Conservation (phyloP, 2,888 invertebrate genomes). For the Drosophila acutilabella region DNA sequence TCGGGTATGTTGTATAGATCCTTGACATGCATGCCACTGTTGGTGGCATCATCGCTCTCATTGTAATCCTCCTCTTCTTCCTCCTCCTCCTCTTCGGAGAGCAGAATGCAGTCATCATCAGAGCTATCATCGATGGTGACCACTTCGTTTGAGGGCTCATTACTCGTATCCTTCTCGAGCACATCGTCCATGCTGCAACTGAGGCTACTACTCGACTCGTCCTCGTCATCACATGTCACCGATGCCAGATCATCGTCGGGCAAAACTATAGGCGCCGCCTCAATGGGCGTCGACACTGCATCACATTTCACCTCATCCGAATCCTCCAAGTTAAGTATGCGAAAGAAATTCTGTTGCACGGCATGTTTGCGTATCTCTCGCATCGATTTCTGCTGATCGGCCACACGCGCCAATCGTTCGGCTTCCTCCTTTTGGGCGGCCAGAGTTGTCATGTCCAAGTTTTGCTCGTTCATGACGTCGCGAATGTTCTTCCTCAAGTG, state of each 20-base stretch:
- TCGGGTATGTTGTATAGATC: slow-evolving; percentile 96
- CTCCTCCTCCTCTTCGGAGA: slow-evolving; percentile 94
- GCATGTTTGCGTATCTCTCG: slow-evolving; percentile 93
- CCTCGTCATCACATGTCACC: slow-evolving; percentile 55
- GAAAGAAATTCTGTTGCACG: slow-evolving; percentile 88
- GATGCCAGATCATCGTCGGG: slow-evolving; percentile 64
- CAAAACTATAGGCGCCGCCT: slow-evolving; percentile 53
- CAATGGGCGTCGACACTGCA: slow-evolving; percentile 36
- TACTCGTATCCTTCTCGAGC: slow-evolving; percentile 57
- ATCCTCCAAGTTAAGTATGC: slow-evolving; percentile 84
- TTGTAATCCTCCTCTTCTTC: slow-evolving; percentile 91
- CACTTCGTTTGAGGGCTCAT: slow-evolving; percentile 74
- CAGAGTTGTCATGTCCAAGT: slow-evolving; percentile 95
- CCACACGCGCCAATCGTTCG: slow-evolving; percentile 93
- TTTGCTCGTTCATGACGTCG: slow-evolving; percentile 96
- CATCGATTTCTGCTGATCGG: slow-evolving; percentile 93
- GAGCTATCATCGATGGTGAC: slow-evolving; percentile 92
- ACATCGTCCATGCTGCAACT: slow-evolving; percentile 69
- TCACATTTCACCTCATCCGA: slow-evolving; percentile 60
- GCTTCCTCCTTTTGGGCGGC: slow-evolving; percentile 97
- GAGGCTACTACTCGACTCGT: slow-evolving; percentile 66
- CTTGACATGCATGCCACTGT: slow-evolving; percentile 97
- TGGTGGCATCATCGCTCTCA: slow-evolving; percentile 91
- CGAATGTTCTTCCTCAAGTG: slow-evolving; percentile 94
- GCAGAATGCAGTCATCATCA: slow-evolving; percentile 94